Evolutionary conservation across 2,113 vertebrate species (phyloP).

Genomic region (Oreochromis spilurus): DNA sequence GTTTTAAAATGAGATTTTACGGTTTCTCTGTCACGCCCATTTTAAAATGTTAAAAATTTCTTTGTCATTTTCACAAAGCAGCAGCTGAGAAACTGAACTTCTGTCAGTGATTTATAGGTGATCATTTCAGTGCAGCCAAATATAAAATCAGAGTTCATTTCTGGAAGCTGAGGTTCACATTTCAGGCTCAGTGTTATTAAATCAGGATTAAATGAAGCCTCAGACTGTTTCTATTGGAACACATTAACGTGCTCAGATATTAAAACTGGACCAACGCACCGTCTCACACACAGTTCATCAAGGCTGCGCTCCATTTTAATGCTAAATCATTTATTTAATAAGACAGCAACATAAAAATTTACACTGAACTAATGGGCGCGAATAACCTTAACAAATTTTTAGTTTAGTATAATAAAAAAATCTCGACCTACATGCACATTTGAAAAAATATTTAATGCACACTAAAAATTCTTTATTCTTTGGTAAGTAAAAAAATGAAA

Average conservation of each 20-base stretch:
- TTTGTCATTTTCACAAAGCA: neutral
- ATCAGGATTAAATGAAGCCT: neutral
- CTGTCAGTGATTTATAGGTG: neutral
- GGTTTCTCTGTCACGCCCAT: neutral
- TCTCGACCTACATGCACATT: accelerated
- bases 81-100: neutral
- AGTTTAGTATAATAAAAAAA: accelerated
- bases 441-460: neutral
- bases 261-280: neutral
- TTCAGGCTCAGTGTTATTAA: neutral
- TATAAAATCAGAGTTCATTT: neutral
- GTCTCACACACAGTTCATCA: neutral
- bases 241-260: neutral
- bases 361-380: neutral
- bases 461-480: neutral
- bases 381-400: neutral
- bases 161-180: neutral
- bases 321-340: neutral
- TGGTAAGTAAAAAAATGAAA: neutral
- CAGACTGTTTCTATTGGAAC: neutral
- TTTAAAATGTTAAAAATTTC: neutral
- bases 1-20: neutral
- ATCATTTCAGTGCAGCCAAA: neutral
- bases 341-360: neutral
- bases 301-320: neutral